A percentile compares a stretch with the other conserved stretches of the same genome.
Conservation (phyloP, 2,888 invertebrate genomes). For the Nycteola revayana region DNA sequence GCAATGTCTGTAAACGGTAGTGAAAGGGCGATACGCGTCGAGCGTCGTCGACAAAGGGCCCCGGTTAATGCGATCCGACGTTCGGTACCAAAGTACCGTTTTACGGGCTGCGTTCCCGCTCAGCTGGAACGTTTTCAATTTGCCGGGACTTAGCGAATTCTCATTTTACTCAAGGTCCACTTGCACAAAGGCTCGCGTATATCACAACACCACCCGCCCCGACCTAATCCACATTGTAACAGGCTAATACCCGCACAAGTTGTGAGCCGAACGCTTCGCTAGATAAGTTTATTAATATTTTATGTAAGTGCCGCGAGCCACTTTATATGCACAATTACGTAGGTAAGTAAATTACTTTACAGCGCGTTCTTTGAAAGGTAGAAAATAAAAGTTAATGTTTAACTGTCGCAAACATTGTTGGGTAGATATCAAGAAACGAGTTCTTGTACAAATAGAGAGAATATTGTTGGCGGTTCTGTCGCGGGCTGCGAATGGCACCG, state of each 20-base stretch:
- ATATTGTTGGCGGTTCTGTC: conserved; percentile 22
- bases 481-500: conserved; percentile 40
- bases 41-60: conserved; percentile 47
- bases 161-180: conserved; percentile 51
- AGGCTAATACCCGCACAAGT: conserved; percentile 33
- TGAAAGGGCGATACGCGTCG: conserved; percentile 44
- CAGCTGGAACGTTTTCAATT: conserved; percentile 59
- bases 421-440: conserved; percentile 11
- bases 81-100: conserved; percentile 33
- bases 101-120: conserved; percentile 43
- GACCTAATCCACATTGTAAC: conserved; percentile 41
- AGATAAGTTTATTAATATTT: conserved; percentile 27
- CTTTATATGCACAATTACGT: conserved; percentile 25
- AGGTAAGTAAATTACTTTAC: conserved; percentile 26
- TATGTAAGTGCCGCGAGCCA: conserved; percentile 12
- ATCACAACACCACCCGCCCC: conserved; percentile 44
- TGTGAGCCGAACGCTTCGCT: conserved; percentile 17
- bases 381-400: conserved; percentile 22
- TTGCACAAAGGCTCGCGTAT: conserved; percentile 50
- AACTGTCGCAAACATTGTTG: background rate
- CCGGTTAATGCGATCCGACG: conserved; percentile 51
- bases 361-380: conserved; percentile 12
- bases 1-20: conserved; percentile 53
- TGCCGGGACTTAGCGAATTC: conserved; percentile 54
- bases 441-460: conserved; percentile 33